phyloP scores from a whole-genome alignment of 2,888 invertebrate species.

The Plebejus anna region DNA sequence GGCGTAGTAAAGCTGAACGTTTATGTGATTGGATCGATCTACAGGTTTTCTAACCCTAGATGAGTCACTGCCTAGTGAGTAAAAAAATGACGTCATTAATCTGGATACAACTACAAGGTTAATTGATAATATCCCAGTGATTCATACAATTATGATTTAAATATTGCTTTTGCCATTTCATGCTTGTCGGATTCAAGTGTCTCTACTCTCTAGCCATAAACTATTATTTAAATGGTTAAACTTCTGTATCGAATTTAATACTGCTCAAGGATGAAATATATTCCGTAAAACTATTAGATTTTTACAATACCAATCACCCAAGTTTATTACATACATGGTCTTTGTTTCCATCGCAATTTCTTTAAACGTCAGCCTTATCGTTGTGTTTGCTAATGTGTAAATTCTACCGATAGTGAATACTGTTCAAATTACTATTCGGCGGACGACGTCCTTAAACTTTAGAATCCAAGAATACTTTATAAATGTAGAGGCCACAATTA shows the following conservation, averaged over 20 bases:
- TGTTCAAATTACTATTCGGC: not conserved
- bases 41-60: constrained; percentile 8
- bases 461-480: not conserved
- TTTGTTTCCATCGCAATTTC: constrained; percentile 24
- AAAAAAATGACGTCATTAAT: constrained; percentile 12
- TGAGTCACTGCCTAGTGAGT: constrained; percentile 12
- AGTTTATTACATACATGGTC: not conserved
- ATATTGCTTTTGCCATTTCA: not conserved
- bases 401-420: not conserved
- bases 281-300: constrained; percentile 8
- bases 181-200: not conserved
- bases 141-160: constrained; percentile 32
- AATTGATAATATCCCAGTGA: constrained; percentile 9
- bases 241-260: not conserved
- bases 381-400: not conserved
- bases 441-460: not conserved
- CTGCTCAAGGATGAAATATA: not conserved
- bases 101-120: constrained; percentile 7
- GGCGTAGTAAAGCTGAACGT: constrained; percentile 5
- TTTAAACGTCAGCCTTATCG: not conserved
- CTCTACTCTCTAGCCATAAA: not conserved
- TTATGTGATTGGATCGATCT: not conserved
- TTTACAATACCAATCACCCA: constrained; percentile 4
- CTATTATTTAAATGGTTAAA: not conserved
- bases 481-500: not conserved